A percentile compares a stretch with the other conserved stretches of the same genome.
Evolutionary conservation across 2,888 invertebrate genomes (phyloP).

Genomic region (Drosophila ezoana): DNA sequence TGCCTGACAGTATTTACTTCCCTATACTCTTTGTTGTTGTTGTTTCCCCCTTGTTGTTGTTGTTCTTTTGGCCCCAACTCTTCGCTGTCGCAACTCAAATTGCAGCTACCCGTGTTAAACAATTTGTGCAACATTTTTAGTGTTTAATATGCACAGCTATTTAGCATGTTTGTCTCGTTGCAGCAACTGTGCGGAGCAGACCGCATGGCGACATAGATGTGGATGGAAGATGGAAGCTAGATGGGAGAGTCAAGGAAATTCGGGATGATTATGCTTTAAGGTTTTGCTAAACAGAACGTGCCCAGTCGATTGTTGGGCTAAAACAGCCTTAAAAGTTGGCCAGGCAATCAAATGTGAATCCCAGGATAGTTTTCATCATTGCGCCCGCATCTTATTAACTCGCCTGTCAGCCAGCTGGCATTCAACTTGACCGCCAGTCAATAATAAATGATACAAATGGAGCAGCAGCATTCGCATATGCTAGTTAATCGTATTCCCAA

Average conservation of each 20-base stretch:
- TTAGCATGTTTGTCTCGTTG: constrained; percentile 42
- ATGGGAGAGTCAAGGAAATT: background rate
- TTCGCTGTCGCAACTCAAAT: constrained; percentile 4
- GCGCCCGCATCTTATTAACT: constrained; percentile 59
- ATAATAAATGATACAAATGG: constrained; percentile 56
- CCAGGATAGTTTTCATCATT: constrained; percentile 18
- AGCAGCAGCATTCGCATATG: constrained; percentile 27
- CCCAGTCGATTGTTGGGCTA: background rate
- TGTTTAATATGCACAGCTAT: constrained; percentile 48
- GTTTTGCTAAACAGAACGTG: constrained; percentile 6
- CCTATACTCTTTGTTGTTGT: constrained; percentile 15
- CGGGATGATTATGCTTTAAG: constrained; percentile 14
- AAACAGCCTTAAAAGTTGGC: background rate
- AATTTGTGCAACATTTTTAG: constrained; percentile 49
- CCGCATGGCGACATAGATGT: constrained; percentile 5
- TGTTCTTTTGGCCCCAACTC: constrained; percentile 8
- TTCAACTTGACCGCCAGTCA: constrained; percentile 40
- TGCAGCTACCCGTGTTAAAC: constrained; percentile 41
- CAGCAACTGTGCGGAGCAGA: constrained; percentile 1
- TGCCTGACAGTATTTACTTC: constrained; percentile 40
- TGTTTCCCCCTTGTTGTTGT: constrained; percentile 14
- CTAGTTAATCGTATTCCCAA: background rate
- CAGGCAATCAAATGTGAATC: constrained; percentile 45
- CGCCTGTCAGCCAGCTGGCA: constrained; percentile 22
- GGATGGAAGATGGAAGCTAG: background rate